Evolutionary conservation across 1,140 invertebrate species (phyloP).

Genomic region (Trigoniulus corallinus): DNA sequence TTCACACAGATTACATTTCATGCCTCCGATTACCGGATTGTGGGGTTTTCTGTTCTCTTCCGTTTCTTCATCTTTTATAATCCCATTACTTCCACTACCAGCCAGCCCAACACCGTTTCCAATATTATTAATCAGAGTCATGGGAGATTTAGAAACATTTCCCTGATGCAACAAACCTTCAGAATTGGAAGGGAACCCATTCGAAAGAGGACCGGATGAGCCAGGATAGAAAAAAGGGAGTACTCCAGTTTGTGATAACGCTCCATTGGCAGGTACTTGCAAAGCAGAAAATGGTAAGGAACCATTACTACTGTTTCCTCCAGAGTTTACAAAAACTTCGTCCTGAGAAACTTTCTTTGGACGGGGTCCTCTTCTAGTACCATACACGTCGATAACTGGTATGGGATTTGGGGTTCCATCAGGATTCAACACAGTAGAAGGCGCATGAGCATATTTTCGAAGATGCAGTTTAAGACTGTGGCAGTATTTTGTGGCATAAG

Average conservation of each 20-base stretch:
- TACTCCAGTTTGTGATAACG: slow-evolving; percentile 2
- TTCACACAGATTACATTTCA: slow-evolving; percentile 29
- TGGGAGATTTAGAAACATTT: slow-evolving; percentile 9
- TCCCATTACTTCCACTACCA: not conserved
- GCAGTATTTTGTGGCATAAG: slow-evolving; percentile 96
- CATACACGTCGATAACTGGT: slow-evolving; percentile 78
- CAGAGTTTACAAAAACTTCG: not conserved
- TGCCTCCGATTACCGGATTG: slow-evolving; percentile 9
- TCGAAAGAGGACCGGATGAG: slow-evolving; percentile 13
- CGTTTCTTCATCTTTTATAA: not conserved
- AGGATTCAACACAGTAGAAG: slow-evolving; percentile 65
- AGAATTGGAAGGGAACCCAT: slow-evolving; percentile 8
- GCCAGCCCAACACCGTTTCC: not conserved
- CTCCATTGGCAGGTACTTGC: slow-evolving; percentile 11
- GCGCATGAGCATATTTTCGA: slow-evolving; percentile 74
- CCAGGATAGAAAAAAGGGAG: slow-evolving; percentile 12
- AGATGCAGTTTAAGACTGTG: slow-evolving; percentile 93
- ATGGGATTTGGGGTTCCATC: slow-evolving; percentile 72
- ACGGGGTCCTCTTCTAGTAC: slow-evolving; percentile 67
- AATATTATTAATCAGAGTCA: slow-evolving; percentile 2
- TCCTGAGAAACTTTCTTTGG: slow-evolving; percentile 21
- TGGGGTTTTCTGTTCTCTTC: not conserved
- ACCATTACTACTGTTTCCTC: not conserved
- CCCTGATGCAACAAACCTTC: slow-evolving; percentile 5
- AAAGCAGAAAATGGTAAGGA: not conserved